These are phyloP conservation scores for Spatulosminthurus flaviceps DNA, from an alignment of 2,888 invertebrate genomes.

Conservation along the genomic window DNA sequence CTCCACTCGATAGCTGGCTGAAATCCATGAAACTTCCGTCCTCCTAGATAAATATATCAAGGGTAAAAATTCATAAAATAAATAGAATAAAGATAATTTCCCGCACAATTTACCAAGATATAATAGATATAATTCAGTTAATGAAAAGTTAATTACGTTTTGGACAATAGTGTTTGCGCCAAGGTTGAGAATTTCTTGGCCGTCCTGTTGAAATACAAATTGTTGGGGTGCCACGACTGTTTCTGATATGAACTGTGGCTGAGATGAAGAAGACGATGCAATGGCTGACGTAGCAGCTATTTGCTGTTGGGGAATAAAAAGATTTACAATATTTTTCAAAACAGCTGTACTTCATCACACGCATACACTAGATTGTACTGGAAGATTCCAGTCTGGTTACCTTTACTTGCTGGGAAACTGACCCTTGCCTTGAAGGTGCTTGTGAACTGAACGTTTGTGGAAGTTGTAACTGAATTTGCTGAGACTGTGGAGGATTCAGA, in stretches of 20 bases:
- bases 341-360: too few relatives aligned
- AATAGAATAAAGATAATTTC: too few relatives aligned
- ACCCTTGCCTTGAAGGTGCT: slow-evolving; percentile 22
- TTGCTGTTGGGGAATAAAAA: neutral
- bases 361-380: too few relatives aligned
- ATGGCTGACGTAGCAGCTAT: neutral
- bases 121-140: neutral
- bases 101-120: too few relatives aligned
- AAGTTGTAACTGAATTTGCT: slow-evolving; percentile 9
- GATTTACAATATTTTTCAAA: too few relatives aligned
- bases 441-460: slow-evolving; percentile 14
- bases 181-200: slow-evolving; percentile 30
- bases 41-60: neutral
- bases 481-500: slow-evolving; percentile 21
- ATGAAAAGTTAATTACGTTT: neutral
- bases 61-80: too few relatives aligned
- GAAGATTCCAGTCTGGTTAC: neutral
- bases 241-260: neutral
- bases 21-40: slow-evolving; percentile 27
- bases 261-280: neutral
- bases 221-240: slow-evolving; percentile 4
- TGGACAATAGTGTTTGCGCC: neutral
- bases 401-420: slow-evolving; percentile 31
- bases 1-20: slow-evolving; percentile 2
- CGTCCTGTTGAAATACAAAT: slow-evolving; percentile 5